phyloP scores from a whole-genome alignment of 2,888 invertebrate species.

The Andrena flavipes region DNA sequence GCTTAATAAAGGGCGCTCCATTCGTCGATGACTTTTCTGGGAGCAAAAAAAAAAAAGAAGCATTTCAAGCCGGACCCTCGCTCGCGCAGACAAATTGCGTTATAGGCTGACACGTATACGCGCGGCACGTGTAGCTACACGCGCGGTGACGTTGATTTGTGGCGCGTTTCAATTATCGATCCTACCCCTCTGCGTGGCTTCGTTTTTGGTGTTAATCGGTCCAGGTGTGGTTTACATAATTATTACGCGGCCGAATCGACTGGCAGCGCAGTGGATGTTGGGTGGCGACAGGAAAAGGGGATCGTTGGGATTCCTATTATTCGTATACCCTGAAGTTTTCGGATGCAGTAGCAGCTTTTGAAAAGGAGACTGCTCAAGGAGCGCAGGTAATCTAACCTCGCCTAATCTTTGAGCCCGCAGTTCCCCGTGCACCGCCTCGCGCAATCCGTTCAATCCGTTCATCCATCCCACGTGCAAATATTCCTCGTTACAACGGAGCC shows the following conservation, averaged over 20 bases:
- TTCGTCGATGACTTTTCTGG: slow-evolving; percentile 59
- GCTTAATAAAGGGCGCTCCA: slow-evolving; percentile 70
- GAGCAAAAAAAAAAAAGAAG: slow-evolving; percentile 33
- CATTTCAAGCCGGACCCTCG: slow-evolving; percentile 42
- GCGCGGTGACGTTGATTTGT: slow-evolving; percentile 52
- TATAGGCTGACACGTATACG: slow-evolving; percentile 41
- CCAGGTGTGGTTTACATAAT: slow-evolving; percentile 19
- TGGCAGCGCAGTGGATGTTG: background rate
- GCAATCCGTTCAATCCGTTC: slow-evolving; percentile 18
- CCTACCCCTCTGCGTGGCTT: slow-evolving; percentile 2
- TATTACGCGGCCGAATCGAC: background rate
- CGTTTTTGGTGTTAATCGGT: slow-evolving; percentile 36
- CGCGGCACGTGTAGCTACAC: slow-evolving; percentile 41
- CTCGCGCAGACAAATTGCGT: slow-evolving; percentile 65
- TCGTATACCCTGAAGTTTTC: no score
- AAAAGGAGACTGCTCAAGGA: no score
- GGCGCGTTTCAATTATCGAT: slow-evolving; percentile 53
- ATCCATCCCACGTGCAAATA: slow-evolving; percentile 21
- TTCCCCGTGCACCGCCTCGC: background rate
- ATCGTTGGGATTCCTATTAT: no score
- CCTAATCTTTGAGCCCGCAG: background rate
- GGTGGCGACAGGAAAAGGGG: no score
- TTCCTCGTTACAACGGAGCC: slow-evolving; percentile 22
- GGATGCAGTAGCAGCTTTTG: no score
- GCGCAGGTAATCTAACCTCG: no score